Evolutionary conservation across 2,888 invertebrate species (phyloP).

Genomic region (Drosophila anomalata): DNA sequence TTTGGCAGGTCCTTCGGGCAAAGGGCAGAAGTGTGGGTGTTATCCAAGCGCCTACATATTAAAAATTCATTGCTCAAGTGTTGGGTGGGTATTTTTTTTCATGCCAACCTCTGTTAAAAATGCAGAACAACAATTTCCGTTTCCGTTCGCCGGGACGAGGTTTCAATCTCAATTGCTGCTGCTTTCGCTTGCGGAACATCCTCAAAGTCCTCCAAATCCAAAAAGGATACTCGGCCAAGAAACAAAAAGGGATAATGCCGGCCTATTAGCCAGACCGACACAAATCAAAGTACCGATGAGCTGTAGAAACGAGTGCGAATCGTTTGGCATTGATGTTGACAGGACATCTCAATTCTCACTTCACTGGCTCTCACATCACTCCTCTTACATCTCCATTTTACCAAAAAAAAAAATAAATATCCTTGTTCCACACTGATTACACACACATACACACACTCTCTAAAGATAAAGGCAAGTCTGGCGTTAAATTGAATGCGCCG

Average conservation of each 20-base stretch:
- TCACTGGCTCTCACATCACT: background rate
- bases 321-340: slow-evolving; percentile 37
- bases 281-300: slow-evolving; percentile 63
- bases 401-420: background rate
- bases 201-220: background rate
- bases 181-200: slow-evolving; percentile 62
- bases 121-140: slow-evolving; percentile 77
- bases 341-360: slow-evolving; percentile 51
- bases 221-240: slow-evolving; percentile 6
- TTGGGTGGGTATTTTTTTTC: slow-evolving; percentile 10
- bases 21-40: background rate
- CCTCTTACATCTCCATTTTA: background rate
- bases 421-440: slow-evolving; percentile 8
- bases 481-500: slow-evolving; percentile 72
- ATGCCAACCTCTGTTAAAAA: slow-evolving; percentile 75
- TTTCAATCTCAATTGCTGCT: slow-evolving; percentile 60
- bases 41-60: slow-evolving; percentile 46
- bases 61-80: slow-evolving; percentile 63
- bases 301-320: slow-evolving; percentile 4
- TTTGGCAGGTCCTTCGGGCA: slow-evolving; percentile 14
- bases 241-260: slow-evolving; percentile 49
- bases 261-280: slow-evolving; percentile 60
- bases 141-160: slow-evolving; percentile 61
- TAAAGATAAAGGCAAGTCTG: slow-evolving; percentile 48
- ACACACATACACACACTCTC: slow-evolving; percentile 9